A percentile compares a stretch with the other conserved stretches of the same genome.
Evolutionary conservation across 2,113 vertebrate species (phyloP).

Genomic region (Lycaon pictus): DNA sequence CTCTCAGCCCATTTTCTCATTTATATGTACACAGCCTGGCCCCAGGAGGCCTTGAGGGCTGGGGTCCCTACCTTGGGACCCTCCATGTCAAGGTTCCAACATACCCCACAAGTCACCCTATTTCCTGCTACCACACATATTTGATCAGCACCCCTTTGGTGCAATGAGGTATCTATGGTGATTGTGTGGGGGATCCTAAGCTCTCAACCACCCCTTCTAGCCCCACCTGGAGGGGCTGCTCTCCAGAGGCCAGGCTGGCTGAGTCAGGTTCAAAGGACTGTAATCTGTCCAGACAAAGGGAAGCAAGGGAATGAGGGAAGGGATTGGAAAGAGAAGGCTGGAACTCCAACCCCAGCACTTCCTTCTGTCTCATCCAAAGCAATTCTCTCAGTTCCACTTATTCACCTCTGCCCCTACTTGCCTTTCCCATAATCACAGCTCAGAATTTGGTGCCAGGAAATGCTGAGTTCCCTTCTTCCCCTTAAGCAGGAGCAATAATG

Average conservation of each 20-base stretch:
- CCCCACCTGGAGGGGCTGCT: background rate
- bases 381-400: background rate
- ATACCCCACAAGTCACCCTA: no score
- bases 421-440: background rate
- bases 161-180: background rate
- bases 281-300: background rate
- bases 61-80: background rate
- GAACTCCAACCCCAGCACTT: background rate
- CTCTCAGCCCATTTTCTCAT: background rate
- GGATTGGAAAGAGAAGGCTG: background rate
- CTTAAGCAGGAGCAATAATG: background rate
- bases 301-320: background rate
- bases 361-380: background rate
- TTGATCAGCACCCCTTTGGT: background rate
- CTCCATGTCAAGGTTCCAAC: background rate
- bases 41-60: background rate
- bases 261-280: background rate
- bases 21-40: background rate
- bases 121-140: background rate
- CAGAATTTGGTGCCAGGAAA: background rate
- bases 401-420: fast-evolving
- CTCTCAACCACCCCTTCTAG: background rate
- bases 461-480: background rate
- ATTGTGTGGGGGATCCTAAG: background rate
- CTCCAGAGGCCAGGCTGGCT: background rate